Percentiles rank a stretch among this genome's conserved stretches.
Evolutionary conservation across 1,140 invertebrate species (phyloP).

Genomic region (Antheraea mylitta): DNA sequence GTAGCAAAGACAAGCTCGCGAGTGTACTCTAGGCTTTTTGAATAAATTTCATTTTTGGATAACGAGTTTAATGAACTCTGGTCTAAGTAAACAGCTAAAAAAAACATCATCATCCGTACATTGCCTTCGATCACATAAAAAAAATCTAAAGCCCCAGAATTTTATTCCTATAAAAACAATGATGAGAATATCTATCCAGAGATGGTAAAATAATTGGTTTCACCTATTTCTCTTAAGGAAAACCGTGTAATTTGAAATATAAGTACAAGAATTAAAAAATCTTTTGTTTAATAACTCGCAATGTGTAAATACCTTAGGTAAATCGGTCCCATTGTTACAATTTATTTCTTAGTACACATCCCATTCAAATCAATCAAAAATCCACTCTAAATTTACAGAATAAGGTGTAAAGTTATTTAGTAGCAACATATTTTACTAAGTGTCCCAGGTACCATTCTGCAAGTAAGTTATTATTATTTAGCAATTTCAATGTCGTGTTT

Average conservation of each 20-base stretch:
- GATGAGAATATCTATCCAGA: too few relatives aligned
- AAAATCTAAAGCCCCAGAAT: too few relatives aligned
- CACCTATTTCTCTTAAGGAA: not conserved
- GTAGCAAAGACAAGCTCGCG: too few relatives aligned
- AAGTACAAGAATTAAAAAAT: not conserved
- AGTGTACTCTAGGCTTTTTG: too few relatives aligned
- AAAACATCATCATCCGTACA: too few relatives aligned
- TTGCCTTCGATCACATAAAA: too few relatives aligned
- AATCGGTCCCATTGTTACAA: not conserved
- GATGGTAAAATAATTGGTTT: too few relatives aligned
- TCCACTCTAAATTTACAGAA: not conserved
- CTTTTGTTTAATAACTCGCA: not conserved
- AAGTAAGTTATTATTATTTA: constrained; percentile 2
- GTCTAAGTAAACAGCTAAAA: too few relatives aligned
- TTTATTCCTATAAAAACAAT: too few relatives aligned
- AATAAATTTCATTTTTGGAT: too few relatives aligned
- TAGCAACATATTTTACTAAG: not conserved
- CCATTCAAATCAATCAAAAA: not conserved
- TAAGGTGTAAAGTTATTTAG: not conserved
- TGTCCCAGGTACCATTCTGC: not conserved
- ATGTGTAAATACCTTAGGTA: not conserved
- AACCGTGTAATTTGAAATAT: not conserved
- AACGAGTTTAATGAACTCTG: too few relatives aligned
- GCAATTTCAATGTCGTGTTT: not conserved
- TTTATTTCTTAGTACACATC: not conserved